phyloP scores from a whole-genome alignment of 2,797 vertebrate genomes.

The Argentina silus region DNA sequence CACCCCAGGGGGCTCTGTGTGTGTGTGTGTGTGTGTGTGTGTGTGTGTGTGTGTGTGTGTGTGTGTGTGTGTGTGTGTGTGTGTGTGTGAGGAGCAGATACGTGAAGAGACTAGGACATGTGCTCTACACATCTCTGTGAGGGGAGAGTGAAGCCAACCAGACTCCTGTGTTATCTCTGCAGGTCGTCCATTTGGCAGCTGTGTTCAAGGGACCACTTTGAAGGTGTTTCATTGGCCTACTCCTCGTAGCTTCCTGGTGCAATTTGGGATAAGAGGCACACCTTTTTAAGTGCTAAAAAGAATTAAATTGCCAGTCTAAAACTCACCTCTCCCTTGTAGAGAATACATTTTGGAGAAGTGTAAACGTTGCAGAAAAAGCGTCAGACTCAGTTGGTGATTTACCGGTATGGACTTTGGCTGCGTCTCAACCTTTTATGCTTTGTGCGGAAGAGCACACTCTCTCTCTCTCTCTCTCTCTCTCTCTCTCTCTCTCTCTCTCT shows the following conservation, averaged over 20 bases:
- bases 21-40: conserved; percentile 28
- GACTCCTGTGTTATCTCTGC: no score
- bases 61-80: neutral
- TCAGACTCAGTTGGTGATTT: conserved; percentile 1
- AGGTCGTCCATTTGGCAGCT: no score
- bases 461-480: neutral
- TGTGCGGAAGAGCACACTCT: conserved; percentile 20
- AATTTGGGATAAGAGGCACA: conserved; percentile 7
- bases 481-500: neutral
- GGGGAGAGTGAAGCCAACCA: no score
- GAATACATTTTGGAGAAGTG: conserved; percentile 4
- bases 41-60: neutral
- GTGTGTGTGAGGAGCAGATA: neutral
- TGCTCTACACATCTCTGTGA: no score
- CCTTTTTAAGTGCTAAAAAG: conserved; percentile 1
- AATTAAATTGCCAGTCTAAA: conserved; percentile 1
- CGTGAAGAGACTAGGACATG: no score
- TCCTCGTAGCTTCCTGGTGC: neutral
- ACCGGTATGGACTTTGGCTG: conserved; percentile 16
- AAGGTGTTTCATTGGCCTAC: neutral
- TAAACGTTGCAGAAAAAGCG: conserved; percentile 11
- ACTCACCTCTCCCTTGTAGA: conserved; percentile 7
- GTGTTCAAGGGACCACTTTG: neutral
- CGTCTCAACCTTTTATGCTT: conserved; percentile 3
- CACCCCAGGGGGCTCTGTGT: conserved; percentile 7